Base-by-base conservation (phyloP, 2,888 invertebrate species). In the Drosophila ezoana region DNA sequence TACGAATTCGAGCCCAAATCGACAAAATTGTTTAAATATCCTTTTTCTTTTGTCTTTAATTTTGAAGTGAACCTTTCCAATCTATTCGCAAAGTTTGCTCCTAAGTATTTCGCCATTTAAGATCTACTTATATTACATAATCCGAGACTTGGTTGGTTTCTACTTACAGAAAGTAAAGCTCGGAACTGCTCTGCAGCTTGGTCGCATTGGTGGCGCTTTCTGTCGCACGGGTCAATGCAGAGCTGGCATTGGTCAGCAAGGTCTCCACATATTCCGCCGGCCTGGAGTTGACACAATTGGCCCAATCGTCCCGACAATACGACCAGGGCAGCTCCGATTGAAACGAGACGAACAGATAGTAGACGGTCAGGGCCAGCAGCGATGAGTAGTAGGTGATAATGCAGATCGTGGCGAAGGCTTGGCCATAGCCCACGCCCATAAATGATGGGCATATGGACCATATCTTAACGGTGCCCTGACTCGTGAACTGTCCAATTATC, bases 401-500 rank as follows among this genome's bases (percentile, higher is more conserved):
- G 77, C 94, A 95, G 14, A 93, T 92, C 14, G 94, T 94, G 1
- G 93, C 94, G 11, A 95, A 83, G 5, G 94, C 93, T 79, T 95
- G 95, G 0, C 95, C 95, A 84, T 94, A 95, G 3, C 95, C 96
- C 23, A 95, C 94, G 51, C 96, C 97, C 94, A 95, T 95, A 91
- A 97, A 94, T 0, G 95, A 94, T 1, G 97, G 97, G 13, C 93
- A 92, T 13, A 94, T 76, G 0, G 93, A 89, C 94, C 94, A 94
- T 11, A 96, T 94, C 90, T 95, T 95, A 1, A 96, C 95, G 10
- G 96, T 95, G 57, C 97, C 97, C 85, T 94, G 94, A 60, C 96
- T 95, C 60, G 95, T 95, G 89, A 97, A 98, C 90, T 98, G 97
- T 11, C 97, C 97, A 10, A 97, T 90, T 2, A 95, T 93, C 93